A percentile compares a stretch with the other conserved stretches of the same genome.
Evolutionary conservation across 1,140 invertebrate genomes (phyloP).

Genomic region (Acromyrmex heyeri): DNA sequence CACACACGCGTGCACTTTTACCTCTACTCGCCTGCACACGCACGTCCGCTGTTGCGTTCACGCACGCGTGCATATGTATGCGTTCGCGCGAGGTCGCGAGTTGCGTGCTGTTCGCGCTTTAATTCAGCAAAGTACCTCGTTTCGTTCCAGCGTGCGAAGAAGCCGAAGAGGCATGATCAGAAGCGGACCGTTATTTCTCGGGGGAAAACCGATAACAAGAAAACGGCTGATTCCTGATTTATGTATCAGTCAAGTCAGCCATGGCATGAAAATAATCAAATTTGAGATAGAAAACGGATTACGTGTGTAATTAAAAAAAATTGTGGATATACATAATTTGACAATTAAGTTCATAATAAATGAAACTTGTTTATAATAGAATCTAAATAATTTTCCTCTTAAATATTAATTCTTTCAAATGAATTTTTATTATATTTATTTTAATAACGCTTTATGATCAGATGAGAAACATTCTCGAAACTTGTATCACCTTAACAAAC

Average conservation of each 20-base stretch:
- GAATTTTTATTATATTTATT: neutral
- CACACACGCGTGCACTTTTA: neutral
- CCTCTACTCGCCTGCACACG: constrained; percentile 34
- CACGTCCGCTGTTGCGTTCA: constrained; percentile 42
- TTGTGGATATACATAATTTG: neutral
- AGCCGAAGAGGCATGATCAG: constrained; percentile 17
- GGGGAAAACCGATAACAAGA: neutral
- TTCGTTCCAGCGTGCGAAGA: constrained; percentile 72
- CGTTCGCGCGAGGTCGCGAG: constrained; percentile 46
- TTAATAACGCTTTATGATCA: neutral
- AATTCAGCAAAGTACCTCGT: constrained; percentile 79
- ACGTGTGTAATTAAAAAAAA: neutral
- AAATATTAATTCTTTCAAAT: neutral
- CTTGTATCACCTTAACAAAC: neutral
- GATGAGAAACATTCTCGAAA: neutral
- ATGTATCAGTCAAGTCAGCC: neutral
- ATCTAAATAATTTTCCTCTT: neutral
- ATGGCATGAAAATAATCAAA: neutral
- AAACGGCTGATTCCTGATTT: neutral
- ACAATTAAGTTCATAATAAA: neutral
- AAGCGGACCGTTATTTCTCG: neutral
- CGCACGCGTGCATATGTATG: constrained; percentile 8
- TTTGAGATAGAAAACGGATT: neutral
- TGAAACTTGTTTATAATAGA: neutral
- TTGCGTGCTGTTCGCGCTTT: constrained; percentile 78